Percentiles rank a stretch among this genome's conserved stretches.
phyloP scores from a whole-genome alignment of 92 coral and sea anemone species.

The Chrysogorgia sp. region DNA sequence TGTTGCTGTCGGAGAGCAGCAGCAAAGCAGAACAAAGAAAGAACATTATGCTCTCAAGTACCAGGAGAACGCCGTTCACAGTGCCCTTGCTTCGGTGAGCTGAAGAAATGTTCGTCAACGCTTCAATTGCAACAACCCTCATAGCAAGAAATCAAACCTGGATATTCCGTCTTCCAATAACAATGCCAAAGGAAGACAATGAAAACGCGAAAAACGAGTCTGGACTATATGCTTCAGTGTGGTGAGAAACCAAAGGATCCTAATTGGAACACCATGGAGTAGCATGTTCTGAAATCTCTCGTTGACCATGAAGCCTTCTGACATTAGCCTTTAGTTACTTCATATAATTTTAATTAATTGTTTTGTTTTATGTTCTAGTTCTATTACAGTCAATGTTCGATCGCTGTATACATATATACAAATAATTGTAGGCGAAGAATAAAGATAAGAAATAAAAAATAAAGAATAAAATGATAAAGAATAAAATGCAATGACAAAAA shows the following conservation, averaged over 20 bases:
- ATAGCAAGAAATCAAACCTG: not conserved
- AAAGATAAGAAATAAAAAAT: too few relatives aligned
- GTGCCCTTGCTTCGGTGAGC: conserved; percentile 20
- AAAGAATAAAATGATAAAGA: too few relatives aligned
- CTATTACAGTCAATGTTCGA: too few relatives aligned
- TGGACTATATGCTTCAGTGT: conserved; percentile 4
- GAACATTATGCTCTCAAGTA: conserved; percentile 9
- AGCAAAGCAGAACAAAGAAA: conserved; percentile 7
- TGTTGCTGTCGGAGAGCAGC: not conserved
- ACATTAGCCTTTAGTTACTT: too few relatives aligned
- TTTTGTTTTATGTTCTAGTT: too few relatives aligned
- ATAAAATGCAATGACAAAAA: too few relatives aligned
- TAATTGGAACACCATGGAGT: conserved; percentile 8
- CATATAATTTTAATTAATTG: too few relatives aligned
- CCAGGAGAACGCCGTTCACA: conserved; percentile 30
- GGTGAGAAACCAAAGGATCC: conserved; percentile 32
- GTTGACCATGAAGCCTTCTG: too few relatives aligned
- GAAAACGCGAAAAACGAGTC: conserved; percentile 16
- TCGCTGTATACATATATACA: too few relatives aligned
- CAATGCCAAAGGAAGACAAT: too few relatives aligned
- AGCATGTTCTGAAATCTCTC: conserved; percentile 10
- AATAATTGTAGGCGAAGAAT: too few relatives aligned
- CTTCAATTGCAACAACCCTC: conserved; percentile 16
- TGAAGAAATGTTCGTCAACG: not conserved
- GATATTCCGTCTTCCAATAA: not conserved